A percentile compares a stretch with the other conserved stretches of the same genome.
These are phyloP conservation scores for Philopedon plagiatum DNA, from an alignment of 2,888 invertebrate species.

Conservation along the genomic window DNA sequence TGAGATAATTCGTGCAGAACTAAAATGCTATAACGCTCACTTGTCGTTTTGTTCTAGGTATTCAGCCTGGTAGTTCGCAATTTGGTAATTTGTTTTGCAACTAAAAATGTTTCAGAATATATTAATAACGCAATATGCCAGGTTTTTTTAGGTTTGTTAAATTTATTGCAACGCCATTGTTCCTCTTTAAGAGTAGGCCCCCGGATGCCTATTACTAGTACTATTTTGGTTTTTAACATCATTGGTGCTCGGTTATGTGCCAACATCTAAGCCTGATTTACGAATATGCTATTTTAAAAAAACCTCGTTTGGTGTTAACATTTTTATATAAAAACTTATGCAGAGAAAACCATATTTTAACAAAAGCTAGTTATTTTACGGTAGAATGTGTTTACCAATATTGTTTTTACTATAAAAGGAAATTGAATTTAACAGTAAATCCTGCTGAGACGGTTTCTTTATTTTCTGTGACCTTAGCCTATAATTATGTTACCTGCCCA, in stretches of 20 bases:
- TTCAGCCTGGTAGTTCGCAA: slow-evolving; percentile 10
- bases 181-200: too few species aligned
- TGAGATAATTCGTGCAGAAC: slow-evolving; percentile 37
- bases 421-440: slow-evolving; percentile 38
- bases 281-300: too few species aligned
- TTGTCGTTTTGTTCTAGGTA: slow-evolving; percentile 3
- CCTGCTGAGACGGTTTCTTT: slow-evolving; percentile 27
- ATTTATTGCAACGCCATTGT: too few species aligned
- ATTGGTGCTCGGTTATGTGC: too few species aligned
- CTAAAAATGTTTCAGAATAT: slow-evolving; percentile 3
- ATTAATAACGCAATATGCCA: background rate
- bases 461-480: slow-evolving; percentile 17
- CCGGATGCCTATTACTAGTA: too few species aligned
- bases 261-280: too few species aligned
- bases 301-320: too few species aligned
- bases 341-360: background rate
- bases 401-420: slow-evolving; percentile 24
- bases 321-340: background rate
- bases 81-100: slow-evolving; percentile 6
- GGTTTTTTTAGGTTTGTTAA: background rate
- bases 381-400: slow-evolving; percentile 6
- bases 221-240: too few species aligned
- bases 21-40: slow-evolving; percentile 28
- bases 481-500: slow-evolving; percentile 24
- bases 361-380: background rate